A percentile compares a stretch with the other conserved stretches of the same genome.
Evolutionary conservation across 2,888 invertebrate species (phyloP).

Genomic region (Nemotelus nigrinus): DNA sequence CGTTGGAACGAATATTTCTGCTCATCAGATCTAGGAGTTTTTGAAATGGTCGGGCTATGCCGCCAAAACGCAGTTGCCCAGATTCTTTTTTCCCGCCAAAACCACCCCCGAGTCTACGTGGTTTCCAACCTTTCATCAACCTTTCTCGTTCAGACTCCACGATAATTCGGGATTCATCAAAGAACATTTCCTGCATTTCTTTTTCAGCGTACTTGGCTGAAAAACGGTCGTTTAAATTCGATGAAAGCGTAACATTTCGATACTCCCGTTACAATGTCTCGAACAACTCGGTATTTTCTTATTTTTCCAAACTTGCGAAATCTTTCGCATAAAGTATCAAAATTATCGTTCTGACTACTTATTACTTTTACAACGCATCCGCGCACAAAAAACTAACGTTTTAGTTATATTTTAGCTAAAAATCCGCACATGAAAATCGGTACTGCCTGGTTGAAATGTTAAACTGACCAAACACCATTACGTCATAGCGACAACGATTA

Average conservation of each 20-base stretch:
- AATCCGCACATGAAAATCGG: too few species aligned
- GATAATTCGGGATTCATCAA: slow-evolving; percentile 78
- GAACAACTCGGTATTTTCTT: slow-evolving; percentile 72
- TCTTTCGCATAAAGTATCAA: slow-evolving; percentile 67
- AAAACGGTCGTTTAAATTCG: slow-evolving; percentile 73
- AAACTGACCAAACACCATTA: too few species aligned
- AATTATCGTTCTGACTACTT: too few species aligned
- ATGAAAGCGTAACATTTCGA: slow-evolving; percentile 87
- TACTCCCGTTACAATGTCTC: slow-evolving; percentile 84
- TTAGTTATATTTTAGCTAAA: too few species aligned
- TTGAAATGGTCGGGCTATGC: slow-evolving; percentile 79
- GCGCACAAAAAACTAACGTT: too few species aligned
- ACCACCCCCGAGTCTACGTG: slow-evolving; percentile 86
- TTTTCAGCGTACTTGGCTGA: slow-evolving; percentile 72
- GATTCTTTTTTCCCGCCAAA: slow-evolving; percentile 87
- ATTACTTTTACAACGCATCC: too few species aligned
- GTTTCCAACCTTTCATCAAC: slow-evolving; percentile 80
- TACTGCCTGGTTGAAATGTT: too few species aligned
- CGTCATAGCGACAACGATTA: too few species aligned
- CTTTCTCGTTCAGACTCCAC: slow-evolving; percentile 83
- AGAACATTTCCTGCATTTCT: slow-evolving; percentile 68
- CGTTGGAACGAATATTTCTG: too few species aligned
- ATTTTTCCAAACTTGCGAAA: slow-evolving; percentile 76
- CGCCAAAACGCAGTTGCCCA: slow-evolving; percentile 88
- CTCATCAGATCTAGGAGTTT: slow-evolving; percentile 68